Evolutionary conservation across 1,140 invertebrate species (phyloP).

Genomic region (Scaptomyza pallida): DNA sequence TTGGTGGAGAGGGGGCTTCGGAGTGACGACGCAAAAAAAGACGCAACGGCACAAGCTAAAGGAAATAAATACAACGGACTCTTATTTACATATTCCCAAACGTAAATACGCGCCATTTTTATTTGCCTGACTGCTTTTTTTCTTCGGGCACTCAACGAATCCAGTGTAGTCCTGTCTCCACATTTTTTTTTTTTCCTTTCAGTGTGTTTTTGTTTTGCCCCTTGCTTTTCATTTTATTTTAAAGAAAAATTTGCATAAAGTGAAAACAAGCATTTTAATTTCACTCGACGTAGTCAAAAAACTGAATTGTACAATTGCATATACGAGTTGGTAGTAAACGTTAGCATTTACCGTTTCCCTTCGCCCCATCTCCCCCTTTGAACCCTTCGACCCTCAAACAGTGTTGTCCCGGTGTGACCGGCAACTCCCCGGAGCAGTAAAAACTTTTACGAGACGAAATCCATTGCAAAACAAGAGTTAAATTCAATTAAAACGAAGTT

Average conservation of each 20-base stretch:
- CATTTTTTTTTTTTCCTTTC: constrained; percentile 14
- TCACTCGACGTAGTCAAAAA: constrained; percentile 75
- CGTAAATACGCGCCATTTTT: constrained; percentile 82
- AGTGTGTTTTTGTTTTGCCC: constrained; percentile 21
- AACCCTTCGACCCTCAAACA: too few relatives aligned
- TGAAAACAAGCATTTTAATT: constrained; percentile 83
- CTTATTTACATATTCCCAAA: constrained; percentile 83
- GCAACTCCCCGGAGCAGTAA: constrained; percentile 68
- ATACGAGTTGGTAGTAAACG: constrained; percentile 73
- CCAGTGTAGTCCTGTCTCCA: constrained; percentile 21
- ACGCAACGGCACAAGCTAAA: constrained; percentile 59
- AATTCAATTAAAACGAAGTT: background rate
- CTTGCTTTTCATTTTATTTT: constrained; percentile 62
- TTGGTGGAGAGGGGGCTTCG: background rate
- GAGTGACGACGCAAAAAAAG: constrained; percentile 40
- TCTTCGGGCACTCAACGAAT: constrained; percentile 66
- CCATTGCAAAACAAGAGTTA: constrained; percentile 20
- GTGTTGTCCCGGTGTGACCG: constrained; percentile 27
- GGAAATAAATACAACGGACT: constrained; percentile 80
- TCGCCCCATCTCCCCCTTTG: background rate
- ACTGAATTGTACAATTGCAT: constrained; percentile 72
- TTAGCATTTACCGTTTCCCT: constrained; percentile 58
- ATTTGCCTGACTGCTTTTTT: constrained; percentile 63
- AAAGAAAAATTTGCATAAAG: constrained; percentile 77
- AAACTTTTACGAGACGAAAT: constrained; percentile 63